Percentiles rank a stretch among this genome's conserved stretches.
Evolutionary conservation across 1,140 invertebrate species (phyloP).

Genomic region (Helicoverpa zea): DNA sequence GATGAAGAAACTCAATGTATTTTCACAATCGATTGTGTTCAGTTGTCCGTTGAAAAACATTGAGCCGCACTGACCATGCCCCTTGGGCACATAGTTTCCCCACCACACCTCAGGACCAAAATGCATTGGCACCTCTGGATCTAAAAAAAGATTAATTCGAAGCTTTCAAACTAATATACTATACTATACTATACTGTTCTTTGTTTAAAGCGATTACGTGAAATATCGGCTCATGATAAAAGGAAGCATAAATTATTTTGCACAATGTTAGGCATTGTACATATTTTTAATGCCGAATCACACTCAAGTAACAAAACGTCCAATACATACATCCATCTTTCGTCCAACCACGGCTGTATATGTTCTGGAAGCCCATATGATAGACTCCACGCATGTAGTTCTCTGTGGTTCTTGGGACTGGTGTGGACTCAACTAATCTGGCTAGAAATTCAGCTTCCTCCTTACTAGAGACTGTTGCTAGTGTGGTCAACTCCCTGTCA

Average conservation of each 20-base stretch:
- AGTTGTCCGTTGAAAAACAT: conserved; percentile 4
- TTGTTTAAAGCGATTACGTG: too few species aligned
- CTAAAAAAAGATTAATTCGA: neutral
- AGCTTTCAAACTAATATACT: too few species aligned
- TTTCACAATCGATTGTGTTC: neutral
- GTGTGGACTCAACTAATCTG: neutral
- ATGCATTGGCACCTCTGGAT: neutral
- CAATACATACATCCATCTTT: neutral
- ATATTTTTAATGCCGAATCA: too few species aligned
- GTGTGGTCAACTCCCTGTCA: neutral
- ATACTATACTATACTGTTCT: too few species aligned
- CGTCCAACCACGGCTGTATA: neutral
- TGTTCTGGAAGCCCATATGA: conserved; percentile 5
- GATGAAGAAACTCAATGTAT: neutral
- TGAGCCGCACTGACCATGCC: neutral
- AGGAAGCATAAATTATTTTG: too few species aligned
- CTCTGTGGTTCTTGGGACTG: too few species aligned
- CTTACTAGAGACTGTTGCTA: neutral
- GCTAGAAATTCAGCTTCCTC: neutral
- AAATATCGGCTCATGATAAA: too few species aligned
- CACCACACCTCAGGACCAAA: neutral
- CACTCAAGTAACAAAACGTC: too few species aligned
- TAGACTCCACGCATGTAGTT: neutral
- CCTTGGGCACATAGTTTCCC: neutral
- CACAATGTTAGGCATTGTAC: too few species aligned